Base-by-base conservation (phyloP, 2,797 vertebrate genomes). In the Threskiornis aethiopicus region DNA sequence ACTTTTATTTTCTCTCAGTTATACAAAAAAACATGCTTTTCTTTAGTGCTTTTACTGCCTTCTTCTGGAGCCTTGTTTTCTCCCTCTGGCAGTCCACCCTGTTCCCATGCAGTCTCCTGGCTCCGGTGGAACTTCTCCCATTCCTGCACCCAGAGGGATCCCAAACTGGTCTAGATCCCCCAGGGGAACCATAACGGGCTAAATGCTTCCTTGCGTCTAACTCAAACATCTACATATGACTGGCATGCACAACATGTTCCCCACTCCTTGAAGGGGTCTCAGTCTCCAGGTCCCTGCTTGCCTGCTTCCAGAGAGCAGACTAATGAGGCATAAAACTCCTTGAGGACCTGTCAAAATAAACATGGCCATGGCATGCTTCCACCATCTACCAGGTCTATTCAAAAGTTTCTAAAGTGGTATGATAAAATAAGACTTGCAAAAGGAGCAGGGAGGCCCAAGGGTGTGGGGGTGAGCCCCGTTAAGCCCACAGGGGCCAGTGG, bases 401-500 rank as follows among this genome's bases (percentile, higher is more conserved):
- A 54, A 46, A 62, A 16, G 1, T 55, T 67, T 41, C 5, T 39
- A 72, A 77, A 14, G 7, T 52, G 80, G 26, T 22, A 21, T 58
- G 37, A 54, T 17, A 51, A 85, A 69, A 62, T 84, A 35, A 39
- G 4, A 11, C 9, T 75, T 67, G 6, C 11, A 69, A 59, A 89
- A 91, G 28, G 31, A 84, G 4, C 24, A 77, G 11, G 25, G 54
- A 79, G 7, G 9, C 12, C 21, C 19, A 28, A 7, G 6, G 6
- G 1, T 12, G 13, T 4, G 10, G 2, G 0, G 6, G 10, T 2
- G 8, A 69, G 13, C 3, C 7, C 5, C 17, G 13, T 29, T 13
- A 62, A 51, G 5, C 11, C 1, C 3, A 3, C 0, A 0, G 11
- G 14, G 8, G 4, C 26, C 61, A 41, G 9, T 24, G 16, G n/a